phyloP scores from a whole-genome alignment of 92 coral and sea anemone species.

The Paragorgia papillata region DNA sequence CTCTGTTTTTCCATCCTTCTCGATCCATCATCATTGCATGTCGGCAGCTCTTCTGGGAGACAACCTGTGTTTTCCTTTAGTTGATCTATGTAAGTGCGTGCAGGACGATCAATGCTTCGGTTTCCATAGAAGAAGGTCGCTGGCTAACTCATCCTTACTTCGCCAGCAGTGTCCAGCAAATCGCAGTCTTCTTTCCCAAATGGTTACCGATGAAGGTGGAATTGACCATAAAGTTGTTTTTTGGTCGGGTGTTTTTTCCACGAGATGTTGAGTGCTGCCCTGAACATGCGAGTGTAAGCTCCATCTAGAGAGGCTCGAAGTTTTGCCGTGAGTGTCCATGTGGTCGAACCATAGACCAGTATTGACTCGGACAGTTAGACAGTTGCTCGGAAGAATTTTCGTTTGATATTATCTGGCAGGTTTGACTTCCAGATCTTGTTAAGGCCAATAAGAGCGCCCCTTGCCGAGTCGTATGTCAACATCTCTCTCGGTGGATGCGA shows the following conservation, averaged over 20 bases:
- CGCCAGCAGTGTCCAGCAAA: conserved; percentile 17
- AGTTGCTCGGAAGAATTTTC: conserved; percentile 4
- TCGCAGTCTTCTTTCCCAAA: background rate
- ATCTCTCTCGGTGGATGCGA: conserved; percentile 52
- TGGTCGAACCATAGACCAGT: conserved; percentile 40
- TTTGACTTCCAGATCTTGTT: conserved; percentile 9
- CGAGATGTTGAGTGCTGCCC: conserved; percentile 46
- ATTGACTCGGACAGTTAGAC: conserved; percentile 20
- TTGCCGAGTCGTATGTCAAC: background rate
- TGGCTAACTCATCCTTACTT: conserved; percentile 13
- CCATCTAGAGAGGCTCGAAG: conserved; percentile 17
- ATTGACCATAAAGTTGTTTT: conserved; percentile 1
- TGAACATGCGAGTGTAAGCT: conserved; percentile 36
- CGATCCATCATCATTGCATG: background rate
- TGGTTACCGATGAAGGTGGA: background rate
- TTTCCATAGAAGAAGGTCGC: conserved; percentile 14
- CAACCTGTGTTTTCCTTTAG: conserved; percentile 26
- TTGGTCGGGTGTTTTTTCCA: conserved; percentile 34
- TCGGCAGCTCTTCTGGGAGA: background rate
- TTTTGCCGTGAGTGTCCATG: conserved; percentile 43
- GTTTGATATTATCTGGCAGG: background rate
- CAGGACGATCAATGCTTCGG: conserved; percentile 29
- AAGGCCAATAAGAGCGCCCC: conserved; percentile 31
- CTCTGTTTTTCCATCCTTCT: background rate
- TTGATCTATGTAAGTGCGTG: conserved; percentile 18